Evolutionary conservation across 1,140 invertebrate species (phyloP).

Genomic region (Wiebesia pumilae): DNA sequence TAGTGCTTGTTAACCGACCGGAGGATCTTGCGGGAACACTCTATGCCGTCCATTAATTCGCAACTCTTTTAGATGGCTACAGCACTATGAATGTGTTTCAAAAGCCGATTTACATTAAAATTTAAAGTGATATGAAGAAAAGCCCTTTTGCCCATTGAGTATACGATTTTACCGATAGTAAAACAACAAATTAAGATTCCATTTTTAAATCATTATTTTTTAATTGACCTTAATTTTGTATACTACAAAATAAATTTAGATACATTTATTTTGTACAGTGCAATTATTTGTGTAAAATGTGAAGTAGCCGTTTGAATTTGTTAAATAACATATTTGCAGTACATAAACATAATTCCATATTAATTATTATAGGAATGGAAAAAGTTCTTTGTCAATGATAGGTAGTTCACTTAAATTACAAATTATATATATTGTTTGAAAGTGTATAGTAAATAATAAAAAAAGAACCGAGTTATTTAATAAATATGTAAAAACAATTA

Average conservation of each 20-base stretch:
- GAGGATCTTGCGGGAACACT: slow-evolving; percentile 72
- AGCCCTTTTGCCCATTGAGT: slow-evolving; percentile 35
- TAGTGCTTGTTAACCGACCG: slow-evolving; percentile 56
- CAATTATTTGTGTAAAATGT: too few relatives aligned
- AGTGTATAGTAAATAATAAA: not conserved
- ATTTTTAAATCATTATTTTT: not conserved
- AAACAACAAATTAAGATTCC: not conserved
- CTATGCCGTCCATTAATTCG: slow-evolving; percentile 69
- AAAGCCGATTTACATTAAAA: slow-evolving; percentile 36
- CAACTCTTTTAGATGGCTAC: slow-evolving; percentile 63
- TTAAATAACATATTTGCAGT: too few relatives aligned
- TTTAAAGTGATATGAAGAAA: slow-evolving; percentile 32
- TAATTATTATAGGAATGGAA: too few relatives aligned
- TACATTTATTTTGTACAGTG: not conserved
- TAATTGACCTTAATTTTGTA: not conserved
- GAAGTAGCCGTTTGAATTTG: too few relatives aligned
- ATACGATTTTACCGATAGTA: slow-evolving; percentile 15
- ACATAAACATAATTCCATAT: too few relatives aligned
- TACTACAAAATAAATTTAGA: not conserved
- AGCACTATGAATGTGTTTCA: slow-evolving; percentile 47
- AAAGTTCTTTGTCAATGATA: too few relatives aligned
- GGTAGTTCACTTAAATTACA: too few relatives aligned
- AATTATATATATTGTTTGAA: too few relatives aligned
- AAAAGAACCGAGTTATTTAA: not conserved
- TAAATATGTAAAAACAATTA: not conserved